Percentiles rank a stretch among this genome's conserved stretches.
phyloP scores from a whole-genome alignment of 2,888 invertebrate genomes.

The Nemurella pictetii region DNA sequence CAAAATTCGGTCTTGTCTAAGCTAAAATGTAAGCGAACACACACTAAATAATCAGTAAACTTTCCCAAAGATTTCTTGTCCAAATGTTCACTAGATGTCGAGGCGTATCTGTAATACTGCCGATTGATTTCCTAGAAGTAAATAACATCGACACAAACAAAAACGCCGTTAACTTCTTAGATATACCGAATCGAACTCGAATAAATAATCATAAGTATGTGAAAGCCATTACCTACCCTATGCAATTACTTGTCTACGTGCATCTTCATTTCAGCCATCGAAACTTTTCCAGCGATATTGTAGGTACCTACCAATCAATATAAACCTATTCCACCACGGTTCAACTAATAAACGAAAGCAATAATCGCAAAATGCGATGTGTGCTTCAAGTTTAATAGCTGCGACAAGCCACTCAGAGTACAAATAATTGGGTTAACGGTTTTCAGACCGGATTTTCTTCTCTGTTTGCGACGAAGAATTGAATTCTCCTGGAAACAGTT shows the following conservation, averaged over 20 bases:
- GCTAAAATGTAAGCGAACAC: too few relatives aligned
- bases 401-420: not conserved
- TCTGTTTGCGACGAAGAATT: not conserved
- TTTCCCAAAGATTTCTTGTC: too few relatives aligned
- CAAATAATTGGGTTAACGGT: not conserved
- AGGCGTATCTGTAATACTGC: too few relatives aligned
- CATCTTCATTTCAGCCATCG: not conserved
- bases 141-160: too few relatives aligned
- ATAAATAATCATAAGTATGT: not conserved
- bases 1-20: too few relatives aligned
- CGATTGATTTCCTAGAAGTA: too few relatives aligned
- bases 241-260: not conserved
- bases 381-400: not conserved
- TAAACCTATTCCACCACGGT: not conserved
- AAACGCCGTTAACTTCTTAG: too few relatives aligned
- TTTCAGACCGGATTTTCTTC: not conserved
- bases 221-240: not conserved
- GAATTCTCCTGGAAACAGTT: not conserved
- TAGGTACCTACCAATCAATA: not conserved
- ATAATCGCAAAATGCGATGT: not conserved
- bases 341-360: not conserved
- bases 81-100: too few relatives aligned
- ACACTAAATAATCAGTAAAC: too few relatives aligned
- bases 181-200: too few relatives aligned
- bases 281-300: not conserved